These are phyloP conservation scores for Cantharis nigra DNA, from an alignment of 2,888 invertebrate species.

Conservation along the genomic window DNA sequence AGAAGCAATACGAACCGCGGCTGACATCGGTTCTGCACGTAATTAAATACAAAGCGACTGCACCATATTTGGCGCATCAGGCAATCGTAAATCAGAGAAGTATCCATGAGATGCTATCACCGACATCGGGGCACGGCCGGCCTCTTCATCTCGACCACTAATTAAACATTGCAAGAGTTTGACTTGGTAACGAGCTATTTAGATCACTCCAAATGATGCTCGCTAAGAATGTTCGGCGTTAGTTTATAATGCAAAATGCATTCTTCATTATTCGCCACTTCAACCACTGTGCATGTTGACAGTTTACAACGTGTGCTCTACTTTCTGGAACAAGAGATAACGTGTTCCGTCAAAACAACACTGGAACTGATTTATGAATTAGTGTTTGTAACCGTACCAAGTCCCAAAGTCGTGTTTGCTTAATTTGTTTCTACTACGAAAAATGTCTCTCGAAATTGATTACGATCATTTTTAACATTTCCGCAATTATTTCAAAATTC, in stretches of 20 bases:
- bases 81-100: constrained; percentile 33
- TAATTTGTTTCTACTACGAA: background rate
- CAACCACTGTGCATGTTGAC: constrained; percentile 23
- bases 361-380: constrained; percentile 12
- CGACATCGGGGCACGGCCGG: constrained; percentile 28
- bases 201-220: constrained; percentile 32
- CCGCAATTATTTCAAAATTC: background rate
- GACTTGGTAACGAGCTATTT: constrained; percentile 32
- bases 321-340: constrained; percentile 15
- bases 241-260: constrained; percentile 23
- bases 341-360: constrained; percentile 12
- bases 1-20: constrained; percentile 28
- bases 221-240: constrained; percentile 22
- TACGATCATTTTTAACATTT: background rate
- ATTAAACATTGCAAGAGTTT: constrained; percentile 32
- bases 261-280: constrained; percentile 26
- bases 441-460: background rate
- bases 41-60: constrained; percentile 33
- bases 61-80: constrained; percentile 32
- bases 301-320: constrained; percentile 24
- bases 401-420: background rate
- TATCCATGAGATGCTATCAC: constrained; percentile 40
- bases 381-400: background rate
- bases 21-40: constrained; percentile 32
- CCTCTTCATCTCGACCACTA: constrained; percentile 30